Evolutionary conservation across 2,888 invertebrate genomes (phyloP), one percentile per base, ranked within the genome.

Genomic region (Gortyna flavago): DNA sequence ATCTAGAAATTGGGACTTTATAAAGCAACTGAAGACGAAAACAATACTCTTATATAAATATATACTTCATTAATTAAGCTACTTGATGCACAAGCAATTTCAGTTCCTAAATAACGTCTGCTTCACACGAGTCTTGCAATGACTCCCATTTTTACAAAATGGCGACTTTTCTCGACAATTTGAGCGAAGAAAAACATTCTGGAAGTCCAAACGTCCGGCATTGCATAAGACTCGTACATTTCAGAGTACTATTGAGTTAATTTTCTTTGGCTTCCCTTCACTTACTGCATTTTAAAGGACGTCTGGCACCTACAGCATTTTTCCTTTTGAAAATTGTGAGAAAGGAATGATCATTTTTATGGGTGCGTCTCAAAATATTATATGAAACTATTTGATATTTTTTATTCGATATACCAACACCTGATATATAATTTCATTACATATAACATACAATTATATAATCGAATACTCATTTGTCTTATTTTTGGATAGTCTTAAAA

Each of bases 251-350:
- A 83, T 82, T 88, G 85, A 84, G 80, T 84, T 85, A 84, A 88
- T 88, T 87, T 87, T 80, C 87, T 79, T 85, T 75, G 77, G 81
- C 86, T 88, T 86, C 81, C 62, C 72, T 82, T 85, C 70, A 73
- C 79, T 85, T 74, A 81, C 68, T 79, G 77, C 72, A 75, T 83
- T 83, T 80, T 77, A 78, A 81, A 85, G 69, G 80, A 77, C 67
- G 67, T 80, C 79, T 64, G 13, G 32, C 48, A 74, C 65, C 75
- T 48, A 59, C 71, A 72, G 77, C 41, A 74, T 75, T 79, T 81
- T 75, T 74, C 35, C 73, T 84, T 78, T 80, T 66, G 65, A 71
- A 79, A 81, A 70, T 79, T 73, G 68, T 71, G n/a, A 3, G n/a
- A 69, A 79, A 35, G 2, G 35, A 64, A 64, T 32, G 38, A 18